Evolutionary conservation across 2,888 invertebrate species (phyloP), one percentile per base, ranked within the genome.

Genomic region (Lasiommata megera): DNA sequence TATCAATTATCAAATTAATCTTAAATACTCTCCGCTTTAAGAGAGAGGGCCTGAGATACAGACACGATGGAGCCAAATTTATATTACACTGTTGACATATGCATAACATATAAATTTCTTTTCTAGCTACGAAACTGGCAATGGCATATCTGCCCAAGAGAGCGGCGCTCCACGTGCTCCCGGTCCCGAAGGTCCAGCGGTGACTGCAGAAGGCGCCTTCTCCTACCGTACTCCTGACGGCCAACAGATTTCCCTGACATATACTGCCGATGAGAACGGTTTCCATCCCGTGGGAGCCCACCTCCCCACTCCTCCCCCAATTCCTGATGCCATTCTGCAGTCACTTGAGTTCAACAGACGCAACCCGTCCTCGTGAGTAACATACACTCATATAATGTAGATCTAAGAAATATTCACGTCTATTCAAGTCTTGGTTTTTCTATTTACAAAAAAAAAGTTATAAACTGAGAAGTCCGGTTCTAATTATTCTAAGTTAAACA

Each of bases 261-360:
- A 95, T 84, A 91, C 93, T 46, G 94, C 95, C 12, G 95, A 95
- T 71, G 94, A 95, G 77, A 94, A 94, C 71, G 94, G 94, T 61
- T 94, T 94, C 88, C 93, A 93, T 70, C 93, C 94, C 28, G 92
- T 88, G 52, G 93, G 93, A 7, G 87, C 92, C 1, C 93, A 93
- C 66, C 84, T 93, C n/a, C 93, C 93, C 47, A 93, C 92, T 0
- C 92, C 93, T 1, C 93, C 93, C 0, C 88, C 88, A 1, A 88
- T 88, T 56, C 88, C 88, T 0, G 88, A 87, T 56, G 77, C 92
- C 56, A 93, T 93, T 69, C 79, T 92, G 18, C 84, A 88, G 66
- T 92, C 91, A 41, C 85, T 92, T 54, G 91, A 91, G 64, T 88
- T 88, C 73, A 89, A 89, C 72, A 85, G 77, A 63, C 82, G 78